Evolutionary conservation across 2,113 vertebrate genomes (phyloP), one percentile per base, ranked within the genome.

Genomic region (Paramisgurnus dabryanus): DNA sequence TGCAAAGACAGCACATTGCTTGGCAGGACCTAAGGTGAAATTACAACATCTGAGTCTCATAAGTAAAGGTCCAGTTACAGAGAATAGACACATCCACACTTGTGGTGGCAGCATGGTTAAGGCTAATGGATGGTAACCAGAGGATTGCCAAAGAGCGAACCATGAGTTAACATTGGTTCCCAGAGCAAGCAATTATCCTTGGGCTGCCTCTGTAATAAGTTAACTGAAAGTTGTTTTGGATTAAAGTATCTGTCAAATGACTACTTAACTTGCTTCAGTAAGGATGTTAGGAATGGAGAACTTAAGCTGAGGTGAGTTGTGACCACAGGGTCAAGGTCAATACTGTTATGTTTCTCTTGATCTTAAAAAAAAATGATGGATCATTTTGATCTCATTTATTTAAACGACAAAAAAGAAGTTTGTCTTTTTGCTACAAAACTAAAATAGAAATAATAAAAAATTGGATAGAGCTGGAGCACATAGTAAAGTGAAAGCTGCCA

Each of bases 31-130:
- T 72, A 50, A 72, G 73, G 67, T 67, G 73, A 80, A 80, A 77
- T 84, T 84, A 73, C 72, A 80, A 80, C 73, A 84, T 78, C 73
- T 73, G 78, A 73, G 27, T 76, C 49, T 67, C 12, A 61, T 80
- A 71, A 77, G 43, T 40, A 50, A 76, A 60, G 49, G 12, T 53
- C 50, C 49, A 55, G 50, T 71, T 71, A 41, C 43, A 5, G 67
- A 47, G 40, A 79, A 79, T 64, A 63, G 15, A 63, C 57, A 79
- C 34, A 47, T 73, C 70, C 63, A n/a, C 27, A 66, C 18, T 22
- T 53, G 67, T 10, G 4, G 47, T 69, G 60, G 34, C 68, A 22
- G 64, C 12, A 45, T 39, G 10, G 11, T 63, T 50, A 57, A n/a
- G 22, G 12, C 5, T 34, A 9, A 10, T n/a, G 10, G 49, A 17